Base-by-base conservation (phyloP, 2,888 invertebrate genomes). In the Cataglyphis rosenhaueri region DNA sequence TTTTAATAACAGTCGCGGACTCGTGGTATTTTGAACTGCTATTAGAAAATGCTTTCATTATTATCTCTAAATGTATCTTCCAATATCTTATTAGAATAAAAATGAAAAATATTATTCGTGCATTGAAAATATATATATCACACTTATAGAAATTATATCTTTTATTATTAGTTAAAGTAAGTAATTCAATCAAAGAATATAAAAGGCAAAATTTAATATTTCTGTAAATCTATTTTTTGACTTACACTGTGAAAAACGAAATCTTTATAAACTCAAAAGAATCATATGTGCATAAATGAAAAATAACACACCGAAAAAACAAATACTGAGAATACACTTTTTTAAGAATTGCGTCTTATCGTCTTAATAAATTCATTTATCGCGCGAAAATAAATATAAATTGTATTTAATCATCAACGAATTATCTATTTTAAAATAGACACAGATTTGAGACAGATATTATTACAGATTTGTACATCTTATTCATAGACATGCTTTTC, bases 61-160 rank as follows among this genome's bases (percentile, higher is more conserved):
- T 75, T 71, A 29, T 18, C 38, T 25, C 5, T 38, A 57, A 71
- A 71, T 71, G 21, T 70, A 32, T n/a, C 15, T 25, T 71, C 2
- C 9, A 38, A 57, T 10, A 18, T 38, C 10, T 44, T 44, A 21
- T 10, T 10, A 74, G 18, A 10, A 21, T 21, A 8, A 29, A 73
- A 73, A 29, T 25, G 0, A 18, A 3, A 38, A 48, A 25, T 12
- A 10, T 64, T n/a, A 44, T 35, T 41, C 25, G 44, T 4, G 3
- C 21, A 15, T 74, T 41, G 9, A 62, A 59, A 74, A 44, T 25
- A 25, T 25, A 25, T 25, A 25, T 25, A 25, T 25, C 18, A 5
- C n/a, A 73, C 21, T 6, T 44, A 32, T 21, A 52, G n/a, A 64
- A 66, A 52, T 35, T 48, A 65, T 8, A 59, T 3, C 18, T 41